phyloP scores from a whole-genome alignment of 2,797 vertebrate genomes.

The Typhlichthys subterraneus region DNA sequence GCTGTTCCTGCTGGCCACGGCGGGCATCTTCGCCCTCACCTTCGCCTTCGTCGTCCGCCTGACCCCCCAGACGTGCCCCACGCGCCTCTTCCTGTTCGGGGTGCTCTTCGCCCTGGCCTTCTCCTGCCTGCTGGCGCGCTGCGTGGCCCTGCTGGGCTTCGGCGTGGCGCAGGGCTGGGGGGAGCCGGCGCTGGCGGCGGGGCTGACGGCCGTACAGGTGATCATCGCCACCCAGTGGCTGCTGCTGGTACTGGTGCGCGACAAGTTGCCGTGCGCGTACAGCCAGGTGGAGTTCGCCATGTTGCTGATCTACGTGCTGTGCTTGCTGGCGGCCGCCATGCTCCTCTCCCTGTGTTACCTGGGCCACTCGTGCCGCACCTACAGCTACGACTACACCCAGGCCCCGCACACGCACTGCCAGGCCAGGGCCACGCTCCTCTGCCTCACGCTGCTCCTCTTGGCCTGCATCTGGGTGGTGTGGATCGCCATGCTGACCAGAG shows the following conservation, averaged over 20 bases:
- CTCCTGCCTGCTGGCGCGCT: slow-evolving; percentile 85
- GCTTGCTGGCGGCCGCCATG: slow-evolving; percentile 79
- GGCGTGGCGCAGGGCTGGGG: slow-evolving; percentile 74
- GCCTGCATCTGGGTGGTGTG: slow-evolving; percentile 85
- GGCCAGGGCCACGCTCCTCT: slow-evolving; percentile 74
- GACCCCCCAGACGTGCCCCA: slow-evolving; percentile 80
- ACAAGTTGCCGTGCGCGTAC: slow-evolving; percentile 48
- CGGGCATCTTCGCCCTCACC: slow-evolving; percentile 86
- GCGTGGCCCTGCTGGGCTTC: slow-evolving; percentile 78
- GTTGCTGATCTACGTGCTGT: slow-evolving; percentile 88
- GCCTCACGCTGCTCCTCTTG: slow-evolving; percentile 80
- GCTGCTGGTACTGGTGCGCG: slow-evolving; percentile 73
- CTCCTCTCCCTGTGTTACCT: slow-evolving; percentile 72
- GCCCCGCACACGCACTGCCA: slow-evolving; percentile 31
- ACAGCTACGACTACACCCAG: slow-evolving; percentile 65
- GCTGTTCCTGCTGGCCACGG: slow-evolving; percentile 83
- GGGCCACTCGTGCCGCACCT: slow-evolving; percentile 73
- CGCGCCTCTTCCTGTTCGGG: slow-evolving; percentile 88
- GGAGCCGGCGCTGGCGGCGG: slow-evolving; percentile 65
- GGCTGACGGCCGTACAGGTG: slow-evolving; percentile 84
- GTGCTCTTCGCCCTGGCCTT: slow-evolving; percentile 88
- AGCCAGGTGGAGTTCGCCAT: slow-evolving; percentile 81
- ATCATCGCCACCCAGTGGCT: slow-evolving; percentile 85
- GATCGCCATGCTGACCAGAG: slow-evolving; percentile 83
- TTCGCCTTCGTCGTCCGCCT: slow-evolving; percentile 87